Evolutionary conservation across 2,797 vertebrate genomes (phyloP).

Genomic region (Kryptopterus vitreolus): DNA sequence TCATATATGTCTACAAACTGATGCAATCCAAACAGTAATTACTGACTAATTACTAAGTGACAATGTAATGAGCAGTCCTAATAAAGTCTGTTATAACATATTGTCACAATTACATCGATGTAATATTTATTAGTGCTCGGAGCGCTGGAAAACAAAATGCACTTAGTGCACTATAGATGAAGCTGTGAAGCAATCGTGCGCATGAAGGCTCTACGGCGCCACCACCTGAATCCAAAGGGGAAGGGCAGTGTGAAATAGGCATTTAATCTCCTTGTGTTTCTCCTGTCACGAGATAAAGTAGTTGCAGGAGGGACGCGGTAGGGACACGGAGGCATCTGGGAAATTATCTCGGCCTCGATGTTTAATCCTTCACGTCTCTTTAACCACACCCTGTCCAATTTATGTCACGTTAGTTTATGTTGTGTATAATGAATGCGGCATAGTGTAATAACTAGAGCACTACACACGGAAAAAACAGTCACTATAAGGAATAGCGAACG

Average conservation of each 20-base stretch:
- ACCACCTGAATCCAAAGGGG: slow-evolving; percentile 43
- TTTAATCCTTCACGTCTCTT: not conserved
- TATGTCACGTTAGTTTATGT: not conserved
- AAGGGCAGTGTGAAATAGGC: slow-evolving; percentile 21
- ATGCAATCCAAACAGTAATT: not conserved
- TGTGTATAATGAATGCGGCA: not conserved
- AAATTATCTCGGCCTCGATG: slow-evolving; percentile 12
- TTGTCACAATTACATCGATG: not conserved
- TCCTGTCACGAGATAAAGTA: slow-evolving; percentile 35
- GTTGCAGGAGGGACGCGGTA: slow-evolving; percentile 30
- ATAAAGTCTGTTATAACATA: not conserved
- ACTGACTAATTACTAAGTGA: not conserved
- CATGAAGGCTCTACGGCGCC: slow-evolving; percentile 49
- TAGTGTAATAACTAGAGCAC: not conserved
- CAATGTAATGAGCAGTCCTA: not conserved
- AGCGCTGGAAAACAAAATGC: slow-evolving; percentile 23
- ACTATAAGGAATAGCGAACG: not conserved
- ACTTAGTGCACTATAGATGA: slow-evolving; percentile 21
- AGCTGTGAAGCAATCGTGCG: slow-evolving; percentile 28
- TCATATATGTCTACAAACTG: not conserved
- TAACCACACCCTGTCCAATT: not conserved
- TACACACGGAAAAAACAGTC: not conserved
- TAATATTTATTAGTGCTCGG: slow-evolving; percentile 15
- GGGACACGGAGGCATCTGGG: slow-evolving; percentile 19
- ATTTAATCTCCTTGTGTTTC: slow-evolving; percentile 30